phyloP scores from a whole-genome alignment of 2,888 invertebrate species.

The Coenonympha glycerion region DNA sequence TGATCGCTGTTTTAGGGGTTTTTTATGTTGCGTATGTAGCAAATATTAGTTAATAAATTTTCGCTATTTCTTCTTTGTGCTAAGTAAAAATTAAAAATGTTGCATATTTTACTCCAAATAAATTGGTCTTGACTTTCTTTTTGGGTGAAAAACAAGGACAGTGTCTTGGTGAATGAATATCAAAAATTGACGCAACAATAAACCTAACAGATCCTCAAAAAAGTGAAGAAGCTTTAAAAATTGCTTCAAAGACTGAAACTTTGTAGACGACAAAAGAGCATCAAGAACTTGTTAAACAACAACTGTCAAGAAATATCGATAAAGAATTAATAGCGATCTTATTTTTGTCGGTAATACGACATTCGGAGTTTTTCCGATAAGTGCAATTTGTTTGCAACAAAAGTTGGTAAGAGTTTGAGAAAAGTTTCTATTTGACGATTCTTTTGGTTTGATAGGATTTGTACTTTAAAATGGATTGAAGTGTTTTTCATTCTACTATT shows the following conservation, averaged over 20 bases:
- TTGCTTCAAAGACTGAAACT: slow-evolving; percentile 8
- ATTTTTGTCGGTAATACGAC: slow-evolving; percentile 12
- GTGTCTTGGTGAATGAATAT: too few species aligned
- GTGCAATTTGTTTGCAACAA: slow-evolving; percentile 13
- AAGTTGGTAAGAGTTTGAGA: not conserved
- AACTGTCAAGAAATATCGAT: slow-evolving; percentile 17
- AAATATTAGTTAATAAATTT: not conserved
- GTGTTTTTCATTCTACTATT: not conserved
- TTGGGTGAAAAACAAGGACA: not conserved
- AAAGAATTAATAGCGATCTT: slow-evolving; percentile 15
- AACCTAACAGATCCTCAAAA: slow-evolving; percentile 6
- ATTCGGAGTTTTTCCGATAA: slow-evolving; percentile 14
- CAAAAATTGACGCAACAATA: not conserved
- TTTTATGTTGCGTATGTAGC: not conserved
- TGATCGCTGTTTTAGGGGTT: not conserved
- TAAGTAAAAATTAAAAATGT: too few species aligned
- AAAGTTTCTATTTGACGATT: slow-evolving; percentile 6
- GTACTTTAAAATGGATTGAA: not conserved
- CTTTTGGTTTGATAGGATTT: not conserved
- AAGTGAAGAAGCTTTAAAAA: slow-evolving; percentile 10
- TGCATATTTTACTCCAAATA: too few species aligned
- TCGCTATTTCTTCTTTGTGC: too few species aligned
- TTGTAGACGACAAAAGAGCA: slow-evolving; percentile 10
- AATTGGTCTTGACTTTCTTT: not conserved
- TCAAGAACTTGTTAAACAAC: slow-evolving; percentile 17